Conservation (phyloP, 2,888 invertebrate species). For the Oasisia sp. region DNA sequence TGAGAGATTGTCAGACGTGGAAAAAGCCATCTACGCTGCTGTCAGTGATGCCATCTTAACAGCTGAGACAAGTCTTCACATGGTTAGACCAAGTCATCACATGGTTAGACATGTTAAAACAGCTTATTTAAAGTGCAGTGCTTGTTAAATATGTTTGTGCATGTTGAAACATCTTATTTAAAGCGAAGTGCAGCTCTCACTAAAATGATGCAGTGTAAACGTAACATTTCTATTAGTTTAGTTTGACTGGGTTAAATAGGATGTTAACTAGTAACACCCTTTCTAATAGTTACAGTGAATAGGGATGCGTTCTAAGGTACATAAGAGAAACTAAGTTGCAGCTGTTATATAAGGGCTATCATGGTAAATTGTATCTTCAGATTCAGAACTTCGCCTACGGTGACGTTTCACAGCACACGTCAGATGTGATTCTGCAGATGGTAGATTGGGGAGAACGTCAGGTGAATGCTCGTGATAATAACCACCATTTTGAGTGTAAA, state of each 20-base stretch:
- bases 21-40: neutral
- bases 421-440: neutral
- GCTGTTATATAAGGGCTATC: neutral
- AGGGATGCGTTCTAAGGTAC: neutral
- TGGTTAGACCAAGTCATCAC: neutral
- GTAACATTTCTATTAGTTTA: neutral
- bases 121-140: neutral
- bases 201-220: neutral
- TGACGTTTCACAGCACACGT: neutral
- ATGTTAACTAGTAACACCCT: too few species aligned
- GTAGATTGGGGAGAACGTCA: neutral
- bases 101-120: neutral
- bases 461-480: neutral
- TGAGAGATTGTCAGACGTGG: neutral
- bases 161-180: neutral
- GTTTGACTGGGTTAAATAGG: too few species aligned
- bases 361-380: neutral
- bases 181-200: neutral
- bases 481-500: neutral
- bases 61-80: neutral
- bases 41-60: constrained; percentile 17
- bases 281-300: neutral
- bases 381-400: neutral
- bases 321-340: neutral
- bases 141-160: neutral